Conservation (phyloP, 2,888 invertebrate species). For the Diarsia dahlii region DNA sequence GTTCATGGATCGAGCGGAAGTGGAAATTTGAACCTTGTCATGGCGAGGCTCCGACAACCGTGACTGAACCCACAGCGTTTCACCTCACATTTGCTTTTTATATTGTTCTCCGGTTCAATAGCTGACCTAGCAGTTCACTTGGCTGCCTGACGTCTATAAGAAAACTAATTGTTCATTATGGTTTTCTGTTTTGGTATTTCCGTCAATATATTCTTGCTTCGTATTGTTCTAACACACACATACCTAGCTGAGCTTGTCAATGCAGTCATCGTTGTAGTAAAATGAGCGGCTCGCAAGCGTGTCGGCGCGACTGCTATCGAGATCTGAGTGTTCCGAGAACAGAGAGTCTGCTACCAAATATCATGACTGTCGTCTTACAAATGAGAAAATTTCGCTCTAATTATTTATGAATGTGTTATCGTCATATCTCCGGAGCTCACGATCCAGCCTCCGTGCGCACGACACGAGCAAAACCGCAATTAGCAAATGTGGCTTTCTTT, state of each 20-base stretch:
- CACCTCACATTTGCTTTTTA: constrained; percentile 81
- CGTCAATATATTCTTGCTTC: constrained; percentile 5
- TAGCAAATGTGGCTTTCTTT: constrained; percentile 91
- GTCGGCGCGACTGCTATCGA: constrained; percentile 86
- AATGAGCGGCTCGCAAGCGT: constrained; percentile 86
- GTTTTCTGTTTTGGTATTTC: not conserved
- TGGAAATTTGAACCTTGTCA: constrained; percentile 87
- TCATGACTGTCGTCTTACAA: constrained; percentile 91
- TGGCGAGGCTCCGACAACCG: constrained; percentile 82
- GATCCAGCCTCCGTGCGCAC: constrained; percentile 89
- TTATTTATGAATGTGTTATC: constrained; percentile 91
- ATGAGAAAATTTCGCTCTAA: constrained; percentile 91
- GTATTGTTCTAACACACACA: constrained; percentile 23
- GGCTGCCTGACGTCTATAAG: constrained; percentile 47
- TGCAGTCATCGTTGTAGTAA: constrained; percentile 76
- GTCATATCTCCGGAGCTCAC: constrained; percentile 90
- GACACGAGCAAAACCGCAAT: constrained; percentile 90
- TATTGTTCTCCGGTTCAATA: constrained; percentile 79
- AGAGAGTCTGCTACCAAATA: constrained; percentile 88
- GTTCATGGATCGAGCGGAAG: constrained; percentile 86
- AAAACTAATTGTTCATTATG: constrained; percentile 36
- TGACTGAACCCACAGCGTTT: constrained; percentile 86
- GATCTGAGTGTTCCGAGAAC: constrained; percentile 88
- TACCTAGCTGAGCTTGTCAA: constrained; percentile 63
- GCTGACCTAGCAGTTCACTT: constrained; percentile 69